Conservation (phyloP, 2,888 invertebrate species). For the Hyles lineata region DNA sequence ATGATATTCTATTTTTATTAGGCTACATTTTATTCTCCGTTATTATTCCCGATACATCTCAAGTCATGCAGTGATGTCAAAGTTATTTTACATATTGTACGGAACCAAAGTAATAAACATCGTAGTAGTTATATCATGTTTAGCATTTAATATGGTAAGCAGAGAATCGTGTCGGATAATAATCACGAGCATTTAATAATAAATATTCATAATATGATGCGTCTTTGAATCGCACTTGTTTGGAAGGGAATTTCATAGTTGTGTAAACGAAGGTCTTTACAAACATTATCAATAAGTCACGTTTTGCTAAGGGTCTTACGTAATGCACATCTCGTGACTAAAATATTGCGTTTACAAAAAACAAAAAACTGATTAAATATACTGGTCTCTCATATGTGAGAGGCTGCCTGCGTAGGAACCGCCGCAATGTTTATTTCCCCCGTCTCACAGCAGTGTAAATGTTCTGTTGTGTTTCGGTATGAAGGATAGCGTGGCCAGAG, state of each 20-base stretch:
- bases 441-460: too few species aligned
- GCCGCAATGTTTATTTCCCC: too few species aligned
- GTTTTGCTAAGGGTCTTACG: constrained; percentile 3
- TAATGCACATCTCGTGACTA: constrained; percentile 3
- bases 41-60: too few species aligned
- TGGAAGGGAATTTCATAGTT: constrained; percentile 19
- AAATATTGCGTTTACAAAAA: neutral
- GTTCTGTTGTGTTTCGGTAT: too few species aligned
- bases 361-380: neutral
- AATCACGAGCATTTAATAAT: constrained; percentile 11
- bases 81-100: too few species aligned
- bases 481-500: too few species aligned
- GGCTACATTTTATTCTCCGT: too few species aligned
- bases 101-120: neutral
- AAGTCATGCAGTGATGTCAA: too few species aligned
- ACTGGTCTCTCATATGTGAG: too few species aligned
- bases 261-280: constrained; percentile 14
- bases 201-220: constrained; percentile 9
- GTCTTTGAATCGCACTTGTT: constrained; percentile 5
- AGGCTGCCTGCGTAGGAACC: too few species aligned
- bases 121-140: neutral
- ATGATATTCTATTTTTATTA: neutral
- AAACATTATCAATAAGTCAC: constrained; percentile 24
- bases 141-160: constrained; percentile 15
- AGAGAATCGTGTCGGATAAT: constrained; percentile 19